These are phyloP conservation scores for Crocodylus rhombifer DNA, from an alignment of 2,797 vertebrate species.

Conservation along the genomic window DNA sequence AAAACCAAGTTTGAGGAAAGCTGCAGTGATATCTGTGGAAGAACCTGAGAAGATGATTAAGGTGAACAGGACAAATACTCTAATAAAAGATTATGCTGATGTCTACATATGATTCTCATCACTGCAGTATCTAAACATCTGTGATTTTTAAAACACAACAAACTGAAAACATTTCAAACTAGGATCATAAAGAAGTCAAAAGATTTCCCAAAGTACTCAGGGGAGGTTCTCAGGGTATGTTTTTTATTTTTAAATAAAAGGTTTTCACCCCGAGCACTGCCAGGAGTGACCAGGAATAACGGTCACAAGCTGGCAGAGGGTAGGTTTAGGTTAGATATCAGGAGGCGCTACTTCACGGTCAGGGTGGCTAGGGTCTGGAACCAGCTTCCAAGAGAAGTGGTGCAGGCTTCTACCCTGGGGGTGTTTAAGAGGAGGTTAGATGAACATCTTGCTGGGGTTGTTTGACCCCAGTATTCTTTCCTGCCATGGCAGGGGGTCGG, in stretches of 20 bases:
- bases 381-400: no score
- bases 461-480: no score
- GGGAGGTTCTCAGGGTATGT: background rate
- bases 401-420: no score
- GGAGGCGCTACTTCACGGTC: no score
- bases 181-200: background rate
- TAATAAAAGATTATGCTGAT: background rate
- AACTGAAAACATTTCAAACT: background rate
- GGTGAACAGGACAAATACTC: background rate
- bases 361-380: no score
- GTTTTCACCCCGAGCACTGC: background rate
- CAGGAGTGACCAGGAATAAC: no score
- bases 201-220: background rate
- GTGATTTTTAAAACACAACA: background rate
- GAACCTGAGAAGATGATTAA: background rate
- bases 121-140: background rate
- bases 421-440: no score
- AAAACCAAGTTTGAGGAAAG: background rate
- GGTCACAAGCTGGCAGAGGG: no score
- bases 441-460: no score
- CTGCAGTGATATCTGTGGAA: background rate
- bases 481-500: no score
- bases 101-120: accelerated
- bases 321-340: no score
- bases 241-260: background rate